Base-by-base conservation (phyloP, 1,140 invertebrate species). In the Aphidius ervi region DNA sequence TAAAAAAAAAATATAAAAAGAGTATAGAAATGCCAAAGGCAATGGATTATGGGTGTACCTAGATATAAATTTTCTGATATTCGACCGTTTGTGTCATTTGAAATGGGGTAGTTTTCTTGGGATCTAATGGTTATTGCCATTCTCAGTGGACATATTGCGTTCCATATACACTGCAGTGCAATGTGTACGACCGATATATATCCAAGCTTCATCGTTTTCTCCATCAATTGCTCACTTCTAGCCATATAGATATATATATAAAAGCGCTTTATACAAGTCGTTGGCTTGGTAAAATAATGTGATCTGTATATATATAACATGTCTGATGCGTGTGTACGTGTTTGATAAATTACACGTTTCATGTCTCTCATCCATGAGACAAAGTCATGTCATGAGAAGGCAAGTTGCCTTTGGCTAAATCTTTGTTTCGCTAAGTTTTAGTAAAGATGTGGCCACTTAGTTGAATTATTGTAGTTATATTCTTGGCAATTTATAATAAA, bases 41-140 rank as follows among this genome's bases (percentile, higher is more conserved):
- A 50, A 55, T 56, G 48, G 1, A 31, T 31, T 31, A 31, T 31
- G 23, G 23, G 23, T 31, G 23, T 67, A 69, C 65, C 64, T 7
- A 68, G 73, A 77, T 78, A 82, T 82, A 82, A 82, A 82, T 82
- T 82, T 81, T 72, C 80, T 74, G 79, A 82, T 82, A 83, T 82
- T 82, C 81, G 80, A 78, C 75, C 78, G 81, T 76, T 79, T 77
- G 78, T 82, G 82, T 83, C 82, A 81, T 81, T 78, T 78, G 76
- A 78, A 83, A 82, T 82, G 81, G 82, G 80, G 81, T 80, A 82
- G 81, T 82, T 83, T 83, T 81, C 80, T 81, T 75, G 75, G 75
- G 75, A 82, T 81, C 78, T 83, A 83, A 83, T 83, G 82, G 82
- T 83, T 83, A 83, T 83, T 83, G 81, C 82, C 80, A 82, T 82